Evolutionary conservation across 2,797 vertebrate genomes (phyloP).

Genomic region (Argyrosomus regius): DNA sequence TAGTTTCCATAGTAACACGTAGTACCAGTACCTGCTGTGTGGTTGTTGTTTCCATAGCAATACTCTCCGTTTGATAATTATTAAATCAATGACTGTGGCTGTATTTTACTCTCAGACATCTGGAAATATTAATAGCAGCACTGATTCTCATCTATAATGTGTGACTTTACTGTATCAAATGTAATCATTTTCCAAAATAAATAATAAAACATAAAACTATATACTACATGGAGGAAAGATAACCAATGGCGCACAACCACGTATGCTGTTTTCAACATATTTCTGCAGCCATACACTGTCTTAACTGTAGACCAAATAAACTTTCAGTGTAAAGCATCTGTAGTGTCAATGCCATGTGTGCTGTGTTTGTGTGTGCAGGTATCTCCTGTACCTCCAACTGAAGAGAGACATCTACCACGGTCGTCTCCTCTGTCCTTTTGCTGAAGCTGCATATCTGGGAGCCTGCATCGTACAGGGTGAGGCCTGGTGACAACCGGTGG

Average conservation of each 20-base stretch:
- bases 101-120: neutral
- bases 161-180: neutral
- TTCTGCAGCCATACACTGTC: neutral
- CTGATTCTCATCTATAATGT: neutral
- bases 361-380: conserved; percentile 82
- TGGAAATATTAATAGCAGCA: neutral
- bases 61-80: conserved; percentile 15
- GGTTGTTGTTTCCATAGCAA: conserved; percentile 45
- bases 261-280: too few species aligned
- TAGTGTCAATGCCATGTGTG: too few species aligned
- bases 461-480: conserved; percentile 96
- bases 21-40: conserved; percentile 24
- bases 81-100: neutral
- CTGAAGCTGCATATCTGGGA: conserved; percentile 95
- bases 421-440: conserved; percentile 94
- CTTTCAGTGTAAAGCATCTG: neutral
- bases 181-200: neutral
- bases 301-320: neutral
- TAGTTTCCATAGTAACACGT: conserved; percentile 67
- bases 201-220: neutral
- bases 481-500: neutral
- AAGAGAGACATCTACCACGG: conserved; percentile 98
- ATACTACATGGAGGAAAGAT: neutral
- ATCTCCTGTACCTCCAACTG: conserved; percentile 96
- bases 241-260: neutral